Base-by-base conservation (phyloP, 2,797 vertebrate species). In the Tenualosa thibaudeaui region DNA sequence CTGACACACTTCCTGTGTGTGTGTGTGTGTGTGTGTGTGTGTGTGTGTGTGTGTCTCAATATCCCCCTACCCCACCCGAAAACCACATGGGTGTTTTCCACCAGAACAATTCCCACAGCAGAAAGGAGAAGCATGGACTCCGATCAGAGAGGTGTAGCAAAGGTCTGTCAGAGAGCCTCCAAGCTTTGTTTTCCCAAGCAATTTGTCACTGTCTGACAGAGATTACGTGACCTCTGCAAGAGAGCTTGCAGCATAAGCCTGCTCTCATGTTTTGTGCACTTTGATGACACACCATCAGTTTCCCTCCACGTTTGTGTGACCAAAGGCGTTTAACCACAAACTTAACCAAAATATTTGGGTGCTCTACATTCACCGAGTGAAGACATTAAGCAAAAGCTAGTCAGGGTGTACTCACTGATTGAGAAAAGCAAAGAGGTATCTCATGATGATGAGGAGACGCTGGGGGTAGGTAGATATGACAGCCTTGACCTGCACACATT, bases 361-460 rank as follows among this genome's bases (percentile, higher is more conserved):
- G 50, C 12, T 40, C 8, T 0, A 31, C 15, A 10, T 26, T 68
- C 24, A 12, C 24, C 13, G 62, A 12, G 3, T 68, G 65, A 31
- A 31, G 31, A 43, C 60, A 1, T 62, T 50, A 10, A 85, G 40
- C 24, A 0, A 46, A 5, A 37, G 12, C 50, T 12, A 5, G 50
- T 51, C 9, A 51, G 50, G 6, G 49, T 78, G 13, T 86, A 95
- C 97, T 97, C 91, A 98, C 97, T 98, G 97, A 89, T 97, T 95
- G 87, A 98, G 96, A 91, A 98, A 98, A 43, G 96, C 94, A 92
- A 98, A 98, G 71, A 98, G 96, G 85, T 98, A 98, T 92, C 97
- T 94, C 92, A 97, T 95, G 82, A 98, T 96, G 49, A 97, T 82
- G 85, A 94, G 90, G 68, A 95, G 86, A 0, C 94, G 87, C 0